Percentiles rank a stretch among this genome's conserved stretches.
phyloP scores from a whole-genome alignment of 2,797 vertebrate species.

The Macropus fuliginosus region DNA sequence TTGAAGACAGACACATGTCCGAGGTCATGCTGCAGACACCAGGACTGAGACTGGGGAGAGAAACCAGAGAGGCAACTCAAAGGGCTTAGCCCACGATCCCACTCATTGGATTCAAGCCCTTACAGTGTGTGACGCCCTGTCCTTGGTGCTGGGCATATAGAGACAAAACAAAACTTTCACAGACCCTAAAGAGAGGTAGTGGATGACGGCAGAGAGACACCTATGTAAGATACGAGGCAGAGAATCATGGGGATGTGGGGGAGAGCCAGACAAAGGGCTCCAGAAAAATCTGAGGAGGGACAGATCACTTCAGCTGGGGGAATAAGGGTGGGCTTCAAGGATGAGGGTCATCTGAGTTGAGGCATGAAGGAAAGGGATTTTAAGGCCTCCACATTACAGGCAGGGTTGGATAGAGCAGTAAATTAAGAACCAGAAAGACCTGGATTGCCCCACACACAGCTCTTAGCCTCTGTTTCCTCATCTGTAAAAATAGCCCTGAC shows the following conservation, averaged over 20 bases:
- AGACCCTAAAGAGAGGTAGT: neutral
- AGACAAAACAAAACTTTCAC: neutral
- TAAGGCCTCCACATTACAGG: neutral
- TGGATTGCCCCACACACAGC: neutral
- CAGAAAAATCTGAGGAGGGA: neutral
- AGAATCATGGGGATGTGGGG: neutral
- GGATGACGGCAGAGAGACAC: neutral
- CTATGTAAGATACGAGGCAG: neutral
- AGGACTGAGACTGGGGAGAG: constrained; percentile 72
- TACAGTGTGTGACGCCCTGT: neutral
- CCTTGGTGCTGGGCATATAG: neutral
- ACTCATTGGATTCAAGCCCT: neutral
- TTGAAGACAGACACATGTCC: constrained; percentile 75
- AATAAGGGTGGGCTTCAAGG: neutral
- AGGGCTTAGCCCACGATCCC: neutral
- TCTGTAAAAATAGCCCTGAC: neutral
- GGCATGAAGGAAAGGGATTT: neutral
- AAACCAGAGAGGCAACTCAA: neutral
- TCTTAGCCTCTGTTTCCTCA: neutral
- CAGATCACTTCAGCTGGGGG: neutral
- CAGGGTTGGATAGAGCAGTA: neutral
- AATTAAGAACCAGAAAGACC: neutral
- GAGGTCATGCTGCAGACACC: constrained; percentile 78
- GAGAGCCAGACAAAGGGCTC: neutral
- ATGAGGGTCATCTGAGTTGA: neutral